Conservation (phyloP, 2,797 vertebrate genomes). For the Tragopan temminckii region DNA sequence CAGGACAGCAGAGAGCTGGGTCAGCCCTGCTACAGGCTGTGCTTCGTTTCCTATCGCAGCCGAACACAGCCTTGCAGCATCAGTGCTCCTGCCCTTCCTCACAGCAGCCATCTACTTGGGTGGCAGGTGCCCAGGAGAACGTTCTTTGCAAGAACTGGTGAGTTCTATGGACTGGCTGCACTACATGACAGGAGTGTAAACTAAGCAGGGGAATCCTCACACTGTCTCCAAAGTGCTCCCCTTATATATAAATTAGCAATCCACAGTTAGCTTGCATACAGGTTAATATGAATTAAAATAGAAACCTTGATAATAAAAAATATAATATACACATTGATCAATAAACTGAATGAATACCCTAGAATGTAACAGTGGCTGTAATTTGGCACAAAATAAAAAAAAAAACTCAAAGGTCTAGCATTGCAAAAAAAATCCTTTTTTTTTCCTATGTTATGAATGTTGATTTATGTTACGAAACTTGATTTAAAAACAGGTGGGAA, state of each 20-base stretch:
- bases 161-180: neutral
- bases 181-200: constrained; percentile 4
- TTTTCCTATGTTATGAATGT: neutral
- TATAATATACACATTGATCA: constrained; percentile 49
- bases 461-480: constrained; percentile 29
- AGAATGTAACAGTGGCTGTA: constrained; percentile 52
- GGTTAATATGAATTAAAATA: constrained; percentile 59
- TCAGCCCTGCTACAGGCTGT: neutral
- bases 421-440: constrained; percentile 51
- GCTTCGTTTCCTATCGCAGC: neutral
- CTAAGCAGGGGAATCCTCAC: constrained; percentile 48
- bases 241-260: constrained; percentile 57
- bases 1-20: neutral
- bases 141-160: neutral
- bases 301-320: constrained; percentile 69
- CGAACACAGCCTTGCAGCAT: neutral
- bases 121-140: neutral
- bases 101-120: neutral
- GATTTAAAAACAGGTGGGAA: constrained; percentile 51
- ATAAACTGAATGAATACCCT: constrained; percentile 57
- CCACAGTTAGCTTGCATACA: constrained; percentile 57
- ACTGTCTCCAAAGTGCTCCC: constrained; percentile 56
- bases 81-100: neutral
- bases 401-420: constrained; percentile 19
- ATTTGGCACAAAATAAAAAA: constrained; percentile 73